phyloP scores from a whole-genome alignment of 2,888 invertebrate genomes.

The Synanthedon formicaeformis region DNA sequence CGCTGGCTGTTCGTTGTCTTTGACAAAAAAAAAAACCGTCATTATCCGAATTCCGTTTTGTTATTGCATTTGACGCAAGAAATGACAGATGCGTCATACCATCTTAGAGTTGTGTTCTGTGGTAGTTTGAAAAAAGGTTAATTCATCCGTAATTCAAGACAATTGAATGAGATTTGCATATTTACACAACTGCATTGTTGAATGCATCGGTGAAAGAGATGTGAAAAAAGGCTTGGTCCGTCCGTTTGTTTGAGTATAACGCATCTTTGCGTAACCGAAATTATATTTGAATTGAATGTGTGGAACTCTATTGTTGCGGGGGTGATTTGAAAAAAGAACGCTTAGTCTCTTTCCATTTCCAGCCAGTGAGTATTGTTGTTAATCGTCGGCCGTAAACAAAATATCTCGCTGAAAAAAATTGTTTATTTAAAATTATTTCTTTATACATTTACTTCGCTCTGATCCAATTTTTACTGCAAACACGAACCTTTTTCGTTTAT shows the following conservation, averaged over 20 bases:
- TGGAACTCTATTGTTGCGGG: constrained; percentile 9
- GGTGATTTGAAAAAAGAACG: neutral
- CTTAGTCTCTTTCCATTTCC: neutral
- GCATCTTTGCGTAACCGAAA: constrained; percentile 55
- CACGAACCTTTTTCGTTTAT: no score
- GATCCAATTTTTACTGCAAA: no score
- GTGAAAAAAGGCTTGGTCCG: constrained; percentile 18
- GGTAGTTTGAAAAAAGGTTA: constrained; percentile 22
- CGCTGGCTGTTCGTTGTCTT: neutral
- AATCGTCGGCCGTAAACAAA: no score
- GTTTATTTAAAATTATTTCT: no score
- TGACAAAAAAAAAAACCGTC: constrained; percentile 28
- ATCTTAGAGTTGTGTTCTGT: constrained; percentile 20
- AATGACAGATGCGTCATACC: constrained; percentile 65
- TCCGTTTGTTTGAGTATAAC: constrained; percentile 35
- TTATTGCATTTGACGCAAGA: constrained; percentile 49
- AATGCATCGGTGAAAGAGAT: constrained; percentile 34
- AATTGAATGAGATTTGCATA: constrained; percentile 62
- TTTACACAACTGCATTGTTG: constrained; percentile 33
- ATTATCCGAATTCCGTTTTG: constrained; percentile 39
- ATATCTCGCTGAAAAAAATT: no score
- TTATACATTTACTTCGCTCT: no score
- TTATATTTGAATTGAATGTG: constrained; percentile 47
- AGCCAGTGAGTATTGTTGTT: neutral
- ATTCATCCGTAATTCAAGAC: constrained; percentile 19